phyloP scores from a whole-genome alignment of 64 coral and sea anemone genomes.

The Acropora yongei region DNA sequence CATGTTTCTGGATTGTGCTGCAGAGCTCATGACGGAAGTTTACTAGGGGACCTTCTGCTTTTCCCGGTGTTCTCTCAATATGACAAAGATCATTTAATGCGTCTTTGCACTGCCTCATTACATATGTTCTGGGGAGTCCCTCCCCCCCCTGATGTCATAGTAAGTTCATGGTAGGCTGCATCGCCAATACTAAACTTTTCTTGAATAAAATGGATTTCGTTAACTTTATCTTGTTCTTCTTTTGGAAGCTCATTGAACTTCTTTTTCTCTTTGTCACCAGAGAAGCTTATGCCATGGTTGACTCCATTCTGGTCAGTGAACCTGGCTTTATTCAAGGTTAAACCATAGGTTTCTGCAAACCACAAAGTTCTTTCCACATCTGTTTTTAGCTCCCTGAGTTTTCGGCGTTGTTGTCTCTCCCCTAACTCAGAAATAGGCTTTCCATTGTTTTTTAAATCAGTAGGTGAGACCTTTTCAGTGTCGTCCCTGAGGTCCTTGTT shows the following conservation, averaged over 20 bases:
- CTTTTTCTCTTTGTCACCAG: neutral
- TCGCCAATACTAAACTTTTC: conserved; percentile 66
- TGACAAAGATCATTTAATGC: conserved; percentile 59
- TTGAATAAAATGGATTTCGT: conserved; percentile 43
- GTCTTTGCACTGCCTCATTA: conserved; percentile 62
- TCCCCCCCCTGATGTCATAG: conserved; percentile 35
- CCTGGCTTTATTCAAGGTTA: neutral
- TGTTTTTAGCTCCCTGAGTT: conserved; percentile 15
- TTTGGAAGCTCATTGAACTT: conserved; percentile 28
- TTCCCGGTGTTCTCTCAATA: conserved; percentile 50
- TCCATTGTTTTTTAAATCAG: no score
- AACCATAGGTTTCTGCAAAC: conserved; percentile 58
- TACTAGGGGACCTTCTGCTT: conserved; percentile 51
- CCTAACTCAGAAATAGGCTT: neutral
- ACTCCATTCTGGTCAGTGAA: conserved; percentile 1
- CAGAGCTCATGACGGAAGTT: conserved; percentile 11
- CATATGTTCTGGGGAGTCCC: conserved; percentile 40
- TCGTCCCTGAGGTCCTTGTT: no score
- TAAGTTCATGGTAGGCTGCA: conserved; percentile 70
- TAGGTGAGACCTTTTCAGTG: no score
- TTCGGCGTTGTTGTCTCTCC: conserved; percentile 35
- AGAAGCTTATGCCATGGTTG: neutral
- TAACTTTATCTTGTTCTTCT: conserved; percentile 57
- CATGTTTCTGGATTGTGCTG: no score
- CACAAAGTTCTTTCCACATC: conserved; percentile 52